Evolutionary conservation across 2,113 vertebrate genomes (phyloP).

Genomic region (Athene cunicularia): DNA sequence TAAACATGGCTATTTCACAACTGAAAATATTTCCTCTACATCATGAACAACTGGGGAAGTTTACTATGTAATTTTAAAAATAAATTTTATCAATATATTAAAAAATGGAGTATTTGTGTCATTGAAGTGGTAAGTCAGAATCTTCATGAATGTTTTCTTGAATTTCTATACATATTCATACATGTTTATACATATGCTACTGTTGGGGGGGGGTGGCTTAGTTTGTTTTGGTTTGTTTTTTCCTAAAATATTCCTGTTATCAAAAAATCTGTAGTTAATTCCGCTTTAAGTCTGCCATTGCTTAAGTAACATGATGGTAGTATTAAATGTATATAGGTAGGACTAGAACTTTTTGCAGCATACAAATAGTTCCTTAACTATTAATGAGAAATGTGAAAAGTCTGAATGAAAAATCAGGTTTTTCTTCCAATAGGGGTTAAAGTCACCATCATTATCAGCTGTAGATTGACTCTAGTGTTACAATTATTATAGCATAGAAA

Average conservation of each 20-base stretch:
- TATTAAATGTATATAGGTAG: neutral
- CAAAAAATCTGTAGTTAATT: neutral
- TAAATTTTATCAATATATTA: neutral
- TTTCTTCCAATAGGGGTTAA: neutral
- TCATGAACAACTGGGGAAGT: neutral
- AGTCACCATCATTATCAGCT: neutral
- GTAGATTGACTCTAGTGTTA: neutral
- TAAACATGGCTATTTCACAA: neutral
- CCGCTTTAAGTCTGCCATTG: neutral
- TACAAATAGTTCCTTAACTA: neutral
- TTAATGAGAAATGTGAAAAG: neutral
- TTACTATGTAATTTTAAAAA: neutral
- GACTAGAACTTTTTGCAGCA: neutral
- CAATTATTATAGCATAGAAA: neutral
- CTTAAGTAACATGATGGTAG: neutral
- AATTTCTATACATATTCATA: neutral
- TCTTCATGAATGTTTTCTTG: neutral
- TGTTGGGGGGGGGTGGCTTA: accelerated
- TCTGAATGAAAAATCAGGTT: neutral
- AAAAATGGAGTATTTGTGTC: neutral
- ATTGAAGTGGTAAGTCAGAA: neutral
- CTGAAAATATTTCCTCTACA: neutral
- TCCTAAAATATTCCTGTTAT: neutral
- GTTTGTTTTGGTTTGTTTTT: neutral
- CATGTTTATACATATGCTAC: neutral